These are phyloP conservation scores for Xiphorhynchus elegans DNA, from an alignment of 2,113 vertebrate genomes.

Conservation along the genomic window DNA sequence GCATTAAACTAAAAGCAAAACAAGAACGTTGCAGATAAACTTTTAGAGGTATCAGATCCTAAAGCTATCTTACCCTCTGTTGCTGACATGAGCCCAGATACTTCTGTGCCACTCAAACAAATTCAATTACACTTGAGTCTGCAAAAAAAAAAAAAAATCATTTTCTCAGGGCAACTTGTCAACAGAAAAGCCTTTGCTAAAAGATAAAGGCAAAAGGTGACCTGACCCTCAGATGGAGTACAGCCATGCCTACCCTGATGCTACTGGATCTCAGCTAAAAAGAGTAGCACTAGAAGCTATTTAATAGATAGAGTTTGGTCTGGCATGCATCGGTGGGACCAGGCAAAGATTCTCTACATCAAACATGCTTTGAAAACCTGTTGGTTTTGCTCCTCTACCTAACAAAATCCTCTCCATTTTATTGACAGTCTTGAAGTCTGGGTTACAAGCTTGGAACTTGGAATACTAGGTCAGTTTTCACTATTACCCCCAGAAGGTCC, in stretches of 20 bases:
- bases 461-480: neutral
- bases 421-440: neutral
- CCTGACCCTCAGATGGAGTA: neutral
- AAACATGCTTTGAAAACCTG: neutral
- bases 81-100: neutral
- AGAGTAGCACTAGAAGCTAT: neutral
- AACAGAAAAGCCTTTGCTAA: neutral
- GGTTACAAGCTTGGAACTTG: neutral
- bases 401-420: neutral
- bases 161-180: neutral
- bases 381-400: neutral
- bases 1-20: neutral
- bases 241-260: neutral
- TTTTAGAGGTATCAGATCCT: neutral
- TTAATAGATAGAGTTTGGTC: neutral
- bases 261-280: neutral
- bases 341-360: neutral
- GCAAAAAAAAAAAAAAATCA: neutral
- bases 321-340: neutral
- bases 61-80: neutral
- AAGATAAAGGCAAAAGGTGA: neutral
- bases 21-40: neutral
- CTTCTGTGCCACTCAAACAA: neutral
- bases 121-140: neutral
- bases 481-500: neutral